These are phyloP conservation scores for Coenobita brevimanus DNA, from an alignment of 1,140 invertebrate species.

Conservation along the genomic window DNA sequence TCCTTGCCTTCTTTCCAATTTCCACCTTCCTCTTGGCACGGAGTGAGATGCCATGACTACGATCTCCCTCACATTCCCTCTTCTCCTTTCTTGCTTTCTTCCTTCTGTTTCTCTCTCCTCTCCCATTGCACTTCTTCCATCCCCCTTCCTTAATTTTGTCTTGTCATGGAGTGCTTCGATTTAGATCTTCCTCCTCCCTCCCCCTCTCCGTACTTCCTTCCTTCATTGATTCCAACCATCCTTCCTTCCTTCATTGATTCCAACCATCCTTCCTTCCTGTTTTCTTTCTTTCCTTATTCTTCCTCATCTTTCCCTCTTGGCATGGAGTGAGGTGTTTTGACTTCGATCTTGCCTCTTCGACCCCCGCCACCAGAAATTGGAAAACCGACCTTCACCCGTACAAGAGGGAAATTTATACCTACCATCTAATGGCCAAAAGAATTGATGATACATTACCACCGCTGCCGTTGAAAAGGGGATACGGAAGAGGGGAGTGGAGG, in stretches of 20 bases:
- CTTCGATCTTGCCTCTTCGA: conserved; percentile 23
- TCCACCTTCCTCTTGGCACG: too few relatives aligned
- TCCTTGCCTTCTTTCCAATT: too few relatives aligned
- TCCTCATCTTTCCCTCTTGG: neutral
- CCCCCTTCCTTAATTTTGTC: neutral
- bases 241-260: neutral
- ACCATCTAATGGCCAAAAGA: conserved; percentile 56
- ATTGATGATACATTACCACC: conserved; percentile 53
- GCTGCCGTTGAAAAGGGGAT: conserved; percentile 12
- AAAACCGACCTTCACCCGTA: conserved; percentile 11
- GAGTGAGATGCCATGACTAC: too few relatives aligned
- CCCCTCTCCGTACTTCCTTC: neutral
- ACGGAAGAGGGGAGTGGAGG: conserved; percentile 5
- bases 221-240: neutral
- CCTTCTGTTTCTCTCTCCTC: neutral
- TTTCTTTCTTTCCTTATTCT: neutral
- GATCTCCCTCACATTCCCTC: neutral
- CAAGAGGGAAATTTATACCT: conserved; percentile 50
- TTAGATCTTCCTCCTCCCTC: neutral
- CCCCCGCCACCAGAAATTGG: conserved; percentile 38
- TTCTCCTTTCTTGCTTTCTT: neutral
- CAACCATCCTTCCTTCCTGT: too few relatives aligned
- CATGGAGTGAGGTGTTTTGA: neutral
- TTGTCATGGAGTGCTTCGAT: neutral
- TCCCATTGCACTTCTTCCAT: neutral